Evolutionary conservation across 2,888 invertebrate genomes (phyloP).

Genomic region (Malacosoma neustria): DNA sequence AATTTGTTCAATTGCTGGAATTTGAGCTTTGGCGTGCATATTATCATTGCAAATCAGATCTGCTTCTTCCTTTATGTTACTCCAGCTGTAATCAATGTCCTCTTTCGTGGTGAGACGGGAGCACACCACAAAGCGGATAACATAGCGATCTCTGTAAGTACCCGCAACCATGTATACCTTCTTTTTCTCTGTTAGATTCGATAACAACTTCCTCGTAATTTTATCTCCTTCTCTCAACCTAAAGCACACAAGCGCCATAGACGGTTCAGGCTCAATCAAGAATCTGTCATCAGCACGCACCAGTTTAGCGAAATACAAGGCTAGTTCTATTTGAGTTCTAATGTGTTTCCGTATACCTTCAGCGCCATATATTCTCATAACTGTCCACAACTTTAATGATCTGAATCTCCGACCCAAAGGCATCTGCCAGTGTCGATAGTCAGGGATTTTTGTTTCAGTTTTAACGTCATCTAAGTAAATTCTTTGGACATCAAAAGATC

Average conservation of each 20-base stretch:
- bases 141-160: constrained; percentile 77
- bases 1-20: constrained; percentile 44
- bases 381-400: constrained; percentile 95
- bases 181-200: constrained; percentile 82
- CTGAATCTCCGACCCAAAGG: constrained; percentile 91
- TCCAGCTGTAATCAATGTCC: constrained; percentile 84
- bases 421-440: constrained; percentile 89
- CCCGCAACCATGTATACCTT: constrained; percentile 89
- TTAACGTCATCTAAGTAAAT: constrained; percentile 82
- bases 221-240: constrained; percentile 84
- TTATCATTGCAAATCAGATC: constrained; percentile 35
- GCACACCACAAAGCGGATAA: constrained; percentile 89
- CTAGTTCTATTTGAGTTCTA: constrained; percentile 82
- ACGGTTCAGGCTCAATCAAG: constrained; percentile 82
- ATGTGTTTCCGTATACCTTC: constrained; percentile 86
- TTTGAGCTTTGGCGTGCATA: constrained; percentile 37
- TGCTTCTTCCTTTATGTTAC: constrained; percentile 78
- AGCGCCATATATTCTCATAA: constrained; percentile 86
- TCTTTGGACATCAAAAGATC: constrained; percentile 93
- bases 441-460: constrained; percentile 75
- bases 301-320: constrained; percentile 84
- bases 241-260: constrained; percentile 93
- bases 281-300: constrained; percentile 84
- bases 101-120: constrained; percentile 79
- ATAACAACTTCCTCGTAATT: constrained; percentile 80